Percentiles rank a stretch among this genome's conserved stretches.
Conservation (phyloP, 2,797 vertebrate genomes). For the Danio aesculapii region DNA sequence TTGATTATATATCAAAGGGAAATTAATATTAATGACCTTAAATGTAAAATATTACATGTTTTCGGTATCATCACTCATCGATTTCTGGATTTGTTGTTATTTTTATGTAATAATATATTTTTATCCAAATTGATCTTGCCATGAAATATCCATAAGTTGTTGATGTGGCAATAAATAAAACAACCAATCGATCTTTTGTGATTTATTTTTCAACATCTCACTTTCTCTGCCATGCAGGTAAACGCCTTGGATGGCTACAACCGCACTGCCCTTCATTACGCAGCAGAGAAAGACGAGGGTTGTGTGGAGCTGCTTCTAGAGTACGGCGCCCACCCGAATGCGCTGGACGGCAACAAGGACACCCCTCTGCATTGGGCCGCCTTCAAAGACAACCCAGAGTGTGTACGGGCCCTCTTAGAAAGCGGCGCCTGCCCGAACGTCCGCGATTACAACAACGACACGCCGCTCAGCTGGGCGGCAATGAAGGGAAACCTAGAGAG, state of each 20-base stretch:
- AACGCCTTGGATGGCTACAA: constrained; percentile 96
- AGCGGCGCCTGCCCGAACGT: constrained; percentile 88
- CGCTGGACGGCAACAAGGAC: constrained; percentile 94
- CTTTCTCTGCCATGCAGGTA: constrained; percentile 78
- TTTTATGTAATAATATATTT: too few relatives aligned
- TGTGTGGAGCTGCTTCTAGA: constrained; percentile 95
- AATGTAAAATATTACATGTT: too few relatives aligned
- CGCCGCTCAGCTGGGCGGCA: constrained; percentile 96
- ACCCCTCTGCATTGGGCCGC: constrained; percentile 97
- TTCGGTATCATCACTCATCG: too few relatives aligned
- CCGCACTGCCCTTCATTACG: constrained; percentile 95
- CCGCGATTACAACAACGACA: constrained; percentile 94
- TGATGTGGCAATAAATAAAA: not conserved
- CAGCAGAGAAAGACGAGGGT: constrained; percentile 93
- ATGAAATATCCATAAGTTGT: too few relatives aligned
- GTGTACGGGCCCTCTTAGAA: constrained; percentile 89
- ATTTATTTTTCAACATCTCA: not conserved
- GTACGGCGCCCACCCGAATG: constrained; percentile 90
- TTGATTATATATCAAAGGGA: too few relatives aligned
- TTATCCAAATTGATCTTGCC: too few relatives aligned
- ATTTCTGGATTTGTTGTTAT: too few relatives aligned
- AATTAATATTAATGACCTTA: too few relatives aligned
- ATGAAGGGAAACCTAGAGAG: constrained; percentile 98
- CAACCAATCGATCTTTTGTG: too few relatives aligned
- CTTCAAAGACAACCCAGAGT: constrained; percentile 95